Percentiles rank a stretch among this genome's conserved stretches.
phyloP scores from a whole-genome alignment of 2,797 vertebrate genomes.

The Peromyscus melanophrys region DNA sequence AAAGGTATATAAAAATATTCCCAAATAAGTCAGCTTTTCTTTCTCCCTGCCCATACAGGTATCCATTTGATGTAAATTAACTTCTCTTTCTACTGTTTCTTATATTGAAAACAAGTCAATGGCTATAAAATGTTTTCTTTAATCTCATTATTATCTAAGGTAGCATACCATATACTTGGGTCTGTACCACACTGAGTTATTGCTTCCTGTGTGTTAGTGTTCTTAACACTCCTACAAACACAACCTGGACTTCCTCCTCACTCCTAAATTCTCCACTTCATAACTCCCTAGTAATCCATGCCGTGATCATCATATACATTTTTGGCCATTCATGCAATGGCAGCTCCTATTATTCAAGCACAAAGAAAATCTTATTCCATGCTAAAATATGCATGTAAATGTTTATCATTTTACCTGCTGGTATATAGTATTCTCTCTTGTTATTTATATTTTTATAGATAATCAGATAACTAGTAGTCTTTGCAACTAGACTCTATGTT shows the following conservation, averaged over 20 bases:
- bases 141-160: not conserved
- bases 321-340: not conserved
- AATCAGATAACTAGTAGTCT: not conserved
- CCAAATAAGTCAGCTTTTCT: constrained; percentile 17
- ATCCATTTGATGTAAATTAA: constrained; percentile 18
- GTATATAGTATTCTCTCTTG: not conserved
- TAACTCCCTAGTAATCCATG: not conserved
- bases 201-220: not conserved
- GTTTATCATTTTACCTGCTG: not conserved
- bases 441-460: constrained; percentile 14
- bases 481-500: constrained; percentile 29
- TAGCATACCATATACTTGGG: not conserved
- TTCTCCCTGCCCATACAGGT: not conserved
- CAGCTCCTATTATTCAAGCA: not conserved
- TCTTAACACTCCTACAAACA: not conserved
- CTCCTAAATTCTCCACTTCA: not conserved
- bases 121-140: not conserved
- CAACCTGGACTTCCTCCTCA: not conserved
- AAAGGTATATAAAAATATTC: not conserved
- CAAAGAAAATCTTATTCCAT: not conserved
- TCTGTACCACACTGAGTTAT: not conserved
- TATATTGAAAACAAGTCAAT: constrained; percentile 34
- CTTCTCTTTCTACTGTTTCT: constrained; percentile 6
- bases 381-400: not conserved
- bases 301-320: not conserved